A percentile compares a stretch with the other conserved stretches of the same genome.
Conservation (phyloP, 2,888 invertebrate genomes). For the Parnassius glacialis region DNA sequence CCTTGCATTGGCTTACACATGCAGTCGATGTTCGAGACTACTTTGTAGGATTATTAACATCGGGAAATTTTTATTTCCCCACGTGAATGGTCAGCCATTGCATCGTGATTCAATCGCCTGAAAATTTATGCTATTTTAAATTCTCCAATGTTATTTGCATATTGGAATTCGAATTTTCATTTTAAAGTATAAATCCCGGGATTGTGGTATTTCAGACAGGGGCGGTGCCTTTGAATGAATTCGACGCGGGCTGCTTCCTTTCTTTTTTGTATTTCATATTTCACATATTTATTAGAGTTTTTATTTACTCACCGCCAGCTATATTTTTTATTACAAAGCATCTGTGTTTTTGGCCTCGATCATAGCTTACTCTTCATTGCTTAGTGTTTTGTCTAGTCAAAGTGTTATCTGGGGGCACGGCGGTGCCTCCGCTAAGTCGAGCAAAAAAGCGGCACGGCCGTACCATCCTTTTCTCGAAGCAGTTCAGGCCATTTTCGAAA, state of each 20-base stretch:
- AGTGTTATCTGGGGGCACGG: too few species aligned
- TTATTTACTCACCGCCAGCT: too few species aligned
- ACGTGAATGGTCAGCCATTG: background rate
- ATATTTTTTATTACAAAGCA: too few species aligned
- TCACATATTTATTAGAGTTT: background rate
- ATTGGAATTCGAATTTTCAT: constrained; percentile 11
- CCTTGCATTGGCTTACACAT: background rate
- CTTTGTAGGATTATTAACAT: background rate
- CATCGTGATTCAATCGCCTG: constrained; percentile 5
- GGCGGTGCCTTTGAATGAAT: constrained; percentile 3
- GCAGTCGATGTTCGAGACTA: background rate
- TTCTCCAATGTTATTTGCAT: constrained; percentile 10
- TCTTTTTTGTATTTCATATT: background rate
- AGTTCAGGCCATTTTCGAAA: too few species aligned
- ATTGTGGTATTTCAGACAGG: constrained; percentile 1
- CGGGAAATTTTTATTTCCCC: background rate
- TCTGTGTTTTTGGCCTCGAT: too few species aligned
- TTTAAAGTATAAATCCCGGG: constrained; percentile 5
- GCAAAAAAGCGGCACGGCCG: too few species aligned
- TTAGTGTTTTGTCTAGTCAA: too few species aligned
- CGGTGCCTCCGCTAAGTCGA: too few species aligned
- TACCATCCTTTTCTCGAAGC: too few species aligned
- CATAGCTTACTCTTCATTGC: too few species aligned
- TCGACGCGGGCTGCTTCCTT: background rate
- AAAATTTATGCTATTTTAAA: constrained; percentile 12